phyloP scores from a whole-genome alignment of 2,797 vertebrate species.

The Sebastes kiyomatsui region DNA sequence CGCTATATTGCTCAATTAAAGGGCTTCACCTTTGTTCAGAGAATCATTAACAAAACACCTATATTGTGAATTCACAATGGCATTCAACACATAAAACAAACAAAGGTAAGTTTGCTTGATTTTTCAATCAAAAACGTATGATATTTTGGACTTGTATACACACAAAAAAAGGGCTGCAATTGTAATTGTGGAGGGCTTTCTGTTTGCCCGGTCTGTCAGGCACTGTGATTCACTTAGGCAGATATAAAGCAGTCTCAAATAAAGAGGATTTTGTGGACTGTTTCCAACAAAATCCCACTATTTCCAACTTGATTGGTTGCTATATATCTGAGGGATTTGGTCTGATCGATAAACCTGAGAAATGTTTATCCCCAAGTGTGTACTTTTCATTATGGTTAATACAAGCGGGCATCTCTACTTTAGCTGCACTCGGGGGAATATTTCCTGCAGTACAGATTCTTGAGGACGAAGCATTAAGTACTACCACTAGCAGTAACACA shows the following conservation, averaged over 20 bases:
- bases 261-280: slow-evolving; percentile 16
- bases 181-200: neutral
- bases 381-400: slow-evolving; percentile 42
- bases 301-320: slow-evolving; percentile 58
- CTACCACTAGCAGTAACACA: neutral
- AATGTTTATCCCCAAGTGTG: slow-evolving; percentile 35
- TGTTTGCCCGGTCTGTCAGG: neutral
- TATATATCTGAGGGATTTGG: slow-evolving; percentile 43
- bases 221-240: neutral
- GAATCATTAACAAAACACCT: neutral
- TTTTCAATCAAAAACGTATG: neutral
- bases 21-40: neutral
- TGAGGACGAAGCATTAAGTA: neutral
- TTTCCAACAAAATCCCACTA: slow-evolving; percentile 24
- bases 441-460: slow-evolving; percentile 22
- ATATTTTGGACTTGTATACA: neutral
- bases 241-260: neutral
- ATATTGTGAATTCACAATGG: neutral
- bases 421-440: slow-evolving; percentile 16
- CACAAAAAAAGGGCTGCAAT: neutral
- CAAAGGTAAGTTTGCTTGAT: neutral
- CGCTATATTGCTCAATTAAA: neutral
- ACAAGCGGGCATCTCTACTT: slow-evolving; percentile 16
- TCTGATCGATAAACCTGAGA: slow-evolving; percentile 62
- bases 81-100: neutral